These are phyloP conservation scores for Bucco capensis DNA, from an alignment of 2,113 vertebrate genomes.

Conservation along the genomic window DNA sequence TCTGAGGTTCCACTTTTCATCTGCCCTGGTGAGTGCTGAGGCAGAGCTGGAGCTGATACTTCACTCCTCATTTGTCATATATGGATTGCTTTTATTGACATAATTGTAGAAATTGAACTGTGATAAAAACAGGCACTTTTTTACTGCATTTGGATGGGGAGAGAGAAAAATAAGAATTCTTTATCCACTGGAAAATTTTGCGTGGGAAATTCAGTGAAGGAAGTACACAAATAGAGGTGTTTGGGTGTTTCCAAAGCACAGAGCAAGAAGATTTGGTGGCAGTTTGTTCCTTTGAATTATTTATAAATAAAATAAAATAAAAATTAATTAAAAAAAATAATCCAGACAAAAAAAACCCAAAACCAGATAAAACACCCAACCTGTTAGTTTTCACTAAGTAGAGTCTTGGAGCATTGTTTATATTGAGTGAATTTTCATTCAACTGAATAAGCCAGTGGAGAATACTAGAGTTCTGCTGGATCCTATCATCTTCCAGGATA, in stretches of 20 bases:
- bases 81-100: neutral
- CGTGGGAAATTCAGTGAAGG: neutral
- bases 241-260: neutral
- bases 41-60: neutral
- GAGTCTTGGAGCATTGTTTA: neutral
- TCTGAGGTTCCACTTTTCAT: neutral
- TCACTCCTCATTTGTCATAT: neutral
- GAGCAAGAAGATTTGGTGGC: slow-evolving; percentile 9
- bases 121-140: neutral
- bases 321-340: too few relatives aligned
- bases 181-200: neutral
- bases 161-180: neutral
- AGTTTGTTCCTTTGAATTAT: neutral
- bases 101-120: neutral
- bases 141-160: neutral
- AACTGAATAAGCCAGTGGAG: neutral
- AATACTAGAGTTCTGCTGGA: neutral
- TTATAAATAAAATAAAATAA: neutral
- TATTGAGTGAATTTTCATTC: neutral
- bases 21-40: neutral
- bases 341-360: neutral
- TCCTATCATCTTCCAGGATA: neutral
- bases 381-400: neutral
- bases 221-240: neutral
- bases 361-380: too few relatives aligned